Evolutionary conservation across 2,113 vertebrate genomes (phyloP), one percentile per base, ranked within the genome.

Genomic region (Arothron firmamentum): DNA sequence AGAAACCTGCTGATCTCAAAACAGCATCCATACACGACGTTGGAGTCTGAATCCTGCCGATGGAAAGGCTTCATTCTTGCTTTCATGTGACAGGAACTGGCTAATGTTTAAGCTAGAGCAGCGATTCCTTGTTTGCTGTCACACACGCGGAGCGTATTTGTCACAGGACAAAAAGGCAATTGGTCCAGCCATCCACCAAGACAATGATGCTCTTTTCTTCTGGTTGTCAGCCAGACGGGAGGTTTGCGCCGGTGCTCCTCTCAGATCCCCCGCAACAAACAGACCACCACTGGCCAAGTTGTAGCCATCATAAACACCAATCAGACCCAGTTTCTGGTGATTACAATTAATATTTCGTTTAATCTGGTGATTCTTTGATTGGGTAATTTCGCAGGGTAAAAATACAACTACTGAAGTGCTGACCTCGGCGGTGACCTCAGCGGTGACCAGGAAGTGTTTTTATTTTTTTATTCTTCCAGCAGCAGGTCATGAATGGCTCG

Each of bases 121-220:
- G 34, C 9, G 34, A 38, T 2, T 38, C 34, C 34, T 28, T 28
- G 25, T 28, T 28, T n/a, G 43, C 11, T 77, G 79, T 78, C 72
- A 81, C 82, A 81, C 82, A 46, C 67, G 75, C 65, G 62, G 63
- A 79, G 81, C 66, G 79, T 51, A 81, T 81, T 74, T 85, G 79
- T 82, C 78, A 81, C 72, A 5, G 74, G 65, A 84, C 71, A 72
- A 77, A 77, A 72, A 82, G 67, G 56, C 73, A 73, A 82, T 78
- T 45, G 48, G 69, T 62, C 17, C 55, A 73, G 63, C 68, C 62
- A 59, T 75, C 72, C 70, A 28, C 58, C 52, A 53, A 72, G 55
- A 74, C 69, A 62, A 52, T 60, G 68, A 70, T 51, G 56, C 62
- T 10, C 53, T 73, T 72, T 68, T 62, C 31, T 12, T 34, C 48